A percentile compares a stretch with the other conserved stretches of the same genome.
Conservation (phyloP, 2,797 vertebrate species). For the Tangara arthus region DNA sequence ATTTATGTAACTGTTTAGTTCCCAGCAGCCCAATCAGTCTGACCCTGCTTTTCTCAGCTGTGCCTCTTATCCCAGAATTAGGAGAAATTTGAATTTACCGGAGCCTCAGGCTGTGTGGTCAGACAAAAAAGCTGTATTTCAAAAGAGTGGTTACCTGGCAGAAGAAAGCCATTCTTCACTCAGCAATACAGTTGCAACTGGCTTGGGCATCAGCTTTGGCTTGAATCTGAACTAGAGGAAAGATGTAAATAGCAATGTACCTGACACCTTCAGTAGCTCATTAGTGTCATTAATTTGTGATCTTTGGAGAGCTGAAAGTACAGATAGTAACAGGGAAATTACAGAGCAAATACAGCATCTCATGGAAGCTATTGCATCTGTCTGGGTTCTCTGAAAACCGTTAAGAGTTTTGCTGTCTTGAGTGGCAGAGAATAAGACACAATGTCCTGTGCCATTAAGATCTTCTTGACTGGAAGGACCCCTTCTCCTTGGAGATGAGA, state of each 20-base stretch:
- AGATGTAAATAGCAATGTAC: neutral
- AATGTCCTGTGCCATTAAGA: neutral
- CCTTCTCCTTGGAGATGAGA: neutral
- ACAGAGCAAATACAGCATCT: neutral
- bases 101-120: neutral
- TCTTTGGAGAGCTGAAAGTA: neutral
- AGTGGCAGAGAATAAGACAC: neutral
- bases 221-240: neutral
- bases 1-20: neutral
- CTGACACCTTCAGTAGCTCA: neutral
- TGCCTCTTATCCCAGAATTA: neutral
- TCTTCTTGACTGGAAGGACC: neutral
- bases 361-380: neutral
- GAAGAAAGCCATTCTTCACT: accelerated
- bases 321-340: neutral
- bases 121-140: neutral
- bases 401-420: neutral
- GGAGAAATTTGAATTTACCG: neutral
- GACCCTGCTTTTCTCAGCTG: neutral
- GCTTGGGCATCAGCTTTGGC: neutral
- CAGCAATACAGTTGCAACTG: neutral
- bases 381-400: neutral
- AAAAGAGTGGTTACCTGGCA: neutral
- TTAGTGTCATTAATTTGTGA: neutral
- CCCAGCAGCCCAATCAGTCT: neutral